A percentile compares a stretch with the other conserved stretches of the same genome.
These are phyloP conservation scores for Cephonodes hylas DNA, from an alignment of 2,888 invertebrate genomes.

Conservation along the genomic window DNA sequence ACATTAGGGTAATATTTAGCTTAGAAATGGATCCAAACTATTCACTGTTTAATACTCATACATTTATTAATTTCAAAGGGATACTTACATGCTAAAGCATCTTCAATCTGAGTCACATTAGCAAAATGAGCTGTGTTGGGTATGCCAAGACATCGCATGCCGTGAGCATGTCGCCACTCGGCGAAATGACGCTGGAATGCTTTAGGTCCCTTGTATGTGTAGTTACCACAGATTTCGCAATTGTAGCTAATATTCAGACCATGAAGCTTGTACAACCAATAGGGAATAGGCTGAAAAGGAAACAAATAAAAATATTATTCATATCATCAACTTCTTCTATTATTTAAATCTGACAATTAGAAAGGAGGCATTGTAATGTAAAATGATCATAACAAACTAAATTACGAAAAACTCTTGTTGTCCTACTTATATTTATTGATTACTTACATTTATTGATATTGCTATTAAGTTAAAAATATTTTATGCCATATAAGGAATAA, in stretches of 20 bases:
- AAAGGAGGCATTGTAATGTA: no score
- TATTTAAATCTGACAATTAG: no score
- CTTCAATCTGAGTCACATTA: conserved; percentile 99
- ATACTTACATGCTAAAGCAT: conserved; percentile 93
- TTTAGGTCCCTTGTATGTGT: conserved; percentile 98
- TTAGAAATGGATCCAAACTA: background rate
- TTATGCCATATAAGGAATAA: no score
- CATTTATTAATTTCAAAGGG: background rate
- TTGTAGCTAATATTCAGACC: conserved; percentile 99
- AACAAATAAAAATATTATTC: background rate
- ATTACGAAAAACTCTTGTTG: no score
- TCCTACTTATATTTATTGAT: no score
- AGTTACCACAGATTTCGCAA: conserved; percentile 99
- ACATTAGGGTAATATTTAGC: conserved; percentile 20
- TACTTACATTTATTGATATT: no score
- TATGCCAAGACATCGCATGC: conserved; percentile 99
- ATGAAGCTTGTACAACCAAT: conserved; percentile 99
- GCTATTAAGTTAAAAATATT: no score
- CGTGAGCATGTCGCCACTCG: conserved; percentile 93
- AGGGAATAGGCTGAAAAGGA: conserved; percentile 83
- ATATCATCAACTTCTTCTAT: no score
- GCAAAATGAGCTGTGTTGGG: conserved; percentile 99
- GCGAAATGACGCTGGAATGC: conserved; percentile 99
- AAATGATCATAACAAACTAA: no score
- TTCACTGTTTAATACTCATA: background rate